Conservation (phyloP, 37 sponge, comb jelly and placozoan species). For the Haliclona indistincta region DNA sequence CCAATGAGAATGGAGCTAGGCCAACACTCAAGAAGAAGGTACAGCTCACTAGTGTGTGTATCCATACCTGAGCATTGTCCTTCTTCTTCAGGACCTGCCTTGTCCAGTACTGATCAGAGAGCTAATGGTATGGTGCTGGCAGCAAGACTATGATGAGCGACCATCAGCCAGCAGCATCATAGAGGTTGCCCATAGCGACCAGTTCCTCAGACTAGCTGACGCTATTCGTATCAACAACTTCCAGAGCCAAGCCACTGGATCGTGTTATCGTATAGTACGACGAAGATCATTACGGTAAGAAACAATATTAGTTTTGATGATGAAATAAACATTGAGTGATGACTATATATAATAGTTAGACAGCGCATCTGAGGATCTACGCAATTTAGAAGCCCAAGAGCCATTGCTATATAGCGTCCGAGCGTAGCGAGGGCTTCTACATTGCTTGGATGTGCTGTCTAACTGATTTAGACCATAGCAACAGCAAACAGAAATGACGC, state of each 20-base stretch:
- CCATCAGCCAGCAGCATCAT: conserved; percentile 69
- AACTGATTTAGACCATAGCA: too few relatives aligned
- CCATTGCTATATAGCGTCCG: too few relatives aligned
- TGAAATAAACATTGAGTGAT: too few relatives aligned
- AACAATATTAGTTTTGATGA: too few relatives aligned
- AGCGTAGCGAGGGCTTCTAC: too few relatives aligned
- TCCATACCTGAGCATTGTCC: neutral
- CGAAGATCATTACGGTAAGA: too few relatives aligned
- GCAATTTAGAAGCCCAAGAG: too few relatives aligned
- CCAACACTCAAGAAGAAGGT: conserved; percentile 66
- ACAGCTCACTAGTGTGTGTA: too few relatives aligned
- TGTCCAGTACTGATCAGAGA: conserved; percentile 77
- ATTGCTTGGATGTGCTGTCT: too few relatives aligned
- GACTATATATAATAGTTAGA: too few relatives aligned
- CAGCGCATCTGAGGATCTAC: too few relatives aligned
- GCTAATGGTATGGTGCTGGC: conserved; percentile 94
- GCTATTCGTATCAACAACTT: conserved; percentile 49
- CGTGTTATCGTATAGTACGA: conserved; percentile 3
- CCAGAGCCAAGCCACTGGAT: conserved; percentile 14
- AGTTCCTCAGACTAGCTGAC: conserved; percentile 62
- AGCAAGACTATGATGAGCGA: conserved; percentile 62
- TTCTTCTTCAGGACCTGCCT: conserved; percentile 44
- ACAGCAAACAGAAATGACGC: too few relatives aligned
- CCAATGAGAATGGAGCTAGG: conserved; percentile 60
- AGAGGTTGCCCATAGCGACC: conserved; percentile 10